A percentile compares a stretch with the other conserved stretches of the same genome.
Evolutionary conservation across 2,888 invertebrate genomes (phyloP).

Genomic region (Cyrtodaria siliqua): DNA sequence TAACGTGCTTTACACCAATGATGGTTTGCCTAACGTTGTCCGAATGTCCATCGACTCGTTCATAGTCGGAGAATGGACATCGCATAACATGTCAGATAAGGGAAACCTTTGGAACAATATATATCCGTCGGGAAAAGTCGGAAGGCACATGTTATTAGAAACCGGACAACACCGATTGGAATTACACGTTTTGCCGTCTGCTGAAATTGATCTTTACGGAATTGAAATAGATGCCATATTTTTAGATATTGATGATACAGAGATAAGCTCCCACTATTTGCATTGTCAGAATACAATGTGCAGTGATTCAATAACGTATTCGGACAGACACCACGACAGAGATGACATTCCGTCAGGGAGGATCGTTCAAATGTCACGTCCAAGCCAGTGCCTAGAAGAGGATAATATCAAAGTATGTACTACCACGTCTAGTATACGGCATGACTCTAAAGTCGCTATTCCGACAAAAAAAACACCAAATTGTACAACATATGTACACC

Average conservation of each 20-base stretch:
- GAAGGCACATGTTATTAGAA: constrained; percentile 14
- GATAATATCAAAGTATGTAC: constrained; percentile 46
- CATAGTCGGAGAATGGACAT: constrained; percentile 18
- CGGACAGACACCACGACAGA: constrained; percentile 35
- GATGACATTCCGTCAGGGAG: constrained; percentile 43
- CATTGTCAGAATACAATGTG: constrained; percentile 47
- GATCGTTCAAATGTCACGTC: constrained; percentile 48
- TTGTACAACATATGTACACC: too few relatives aligned
- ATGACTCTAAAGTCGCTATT: too few relatives aligned
- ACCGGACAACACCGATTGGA: constrained; percentile 33
- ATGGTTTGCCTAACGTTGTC: constrained; percentile 29
- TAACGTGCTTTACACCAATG: constrained; percentile 42
- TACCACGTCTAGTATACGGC: too few relatives aligned
- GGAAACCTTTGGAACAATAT: constrained; percentile 41
- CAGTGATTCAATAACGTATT: constrained; percentile 39
- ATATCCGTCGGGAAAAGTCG: constrained; percentile 22
- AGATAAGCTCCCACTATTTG: constrained; percentile 32
- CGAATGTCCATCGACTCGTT: constrained; percentile 23
- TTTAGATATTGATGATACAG: constrained; percentile 35
- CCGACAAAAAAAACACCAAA: too few relatives aligned
- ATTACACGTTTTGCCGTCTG: constrained; percentile 20
- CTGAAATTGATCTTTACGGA: constrained; percentile 23
- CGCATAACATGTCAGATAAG: constrained; percentile 25
- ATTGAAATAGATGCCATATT: constrained; percentile 41
- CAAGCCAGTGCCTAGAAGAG: constrained; percentile 40